phyloP scores from a whole-genome alignment of 2,113 vertebrate species.

The Anas platyrhynchos region DNA sequence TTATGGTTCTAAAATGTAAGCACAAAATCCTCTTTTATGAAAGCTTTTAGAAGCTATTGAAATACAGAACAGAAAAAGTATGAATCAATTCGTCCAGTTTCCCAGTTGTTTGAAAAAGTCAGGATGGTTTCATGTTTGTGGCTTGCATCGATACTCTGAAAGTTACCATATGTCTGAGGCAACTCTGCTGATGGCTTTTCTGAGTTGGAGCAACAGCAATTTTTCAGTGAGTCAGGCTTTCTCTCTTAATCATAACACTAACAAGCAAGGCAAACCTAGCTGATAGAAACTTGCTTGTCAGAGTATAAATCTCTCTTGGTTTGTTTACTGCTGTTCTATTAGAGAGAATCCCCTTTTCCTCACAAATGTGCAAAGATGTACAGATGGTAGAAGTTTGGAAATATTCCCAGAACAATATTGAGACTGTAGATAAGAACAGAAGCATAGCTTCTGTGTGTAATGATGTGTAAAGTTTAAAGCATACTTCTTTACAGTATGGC shows the following conservation, averaged over 20 bases:
- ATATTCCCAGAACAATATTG: constrained; percentile 2
- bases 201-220: neutral
- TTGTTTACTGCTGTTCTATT: neutral
- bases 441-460: neutral
- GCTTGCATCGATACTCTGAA: neutral
- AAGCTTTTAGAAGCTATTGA: neutral
- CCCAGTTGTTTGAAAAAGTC: neutral
- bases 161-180: neutral
- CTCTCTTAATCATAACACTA: neutral
- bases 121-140: neutral
- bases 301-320: neutral
- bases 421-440: neutral
- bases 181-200: neutral
- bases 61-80: neutral
- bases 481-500: neutral
- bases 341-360: neutral
- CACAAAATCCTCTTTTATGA: neutral
- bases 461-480: neutral
- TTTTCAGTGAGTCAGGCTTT: neutral
- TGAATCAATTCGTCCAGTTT: neutral
- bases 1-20: neutral
- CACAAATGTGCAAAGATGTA: neutral
- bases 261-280: neutral
- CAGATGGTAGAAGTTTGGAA: constrained; percentile 13
- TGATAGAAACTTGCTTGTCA: neutral